Base-by-base conservation (phyloP, 2,888 invertebrate species). In the Cactoblastis cactorum region DNA sequence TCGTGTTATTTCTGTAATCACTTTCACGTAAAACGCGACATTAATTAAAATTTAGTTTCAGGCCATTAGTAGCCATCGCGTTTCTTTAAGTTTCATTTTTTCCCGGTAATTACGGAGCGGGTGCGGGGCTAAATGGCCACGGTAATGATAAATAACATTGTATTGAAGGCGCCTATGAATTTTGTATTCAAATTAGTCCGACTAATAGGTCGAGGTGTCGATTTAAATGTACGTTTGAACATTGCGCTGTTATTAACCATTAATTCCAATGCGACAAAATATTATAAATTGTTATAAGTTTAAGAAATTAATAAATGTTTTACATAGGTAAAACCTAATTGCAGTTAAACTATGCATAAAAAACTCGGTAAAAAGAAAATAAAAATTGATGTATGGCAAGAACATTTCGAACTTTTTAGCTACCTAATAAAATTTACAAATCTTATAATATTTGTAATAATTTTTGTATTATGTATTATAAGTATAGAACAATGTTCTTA, bases 11-110 rank as follows among this genome's bases (percentile, higher is more conserved):
- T 80, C 77, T 80, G 80, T 89, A 89, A 89, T 89, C 86, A 89
- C 85, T 87, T 85, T 83, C 83, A 86, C 74, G 74, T 87, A 83
- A 80, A 88, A 87, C 85, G 86, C 87, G 88, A 86, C 86, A 89
- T 85, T 90, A 90, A 90, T 90, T 90, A 90, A 90, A 90, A 88
- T 90, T 89, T 90, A 88, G 89, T 86, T 88, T 86, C 86, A 87
- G 87, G 67, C 87, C 88, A 87, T 89, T 88, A 87, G 87, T 84
- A 71, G 77, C 77, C 80, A 77, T 86, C 83, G 87, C 84, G 87
- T 89, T 89, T 83, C 86, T 86, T 87, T 72, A 78, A 83, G 81
- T 86, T 85, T 71, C 77, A 78, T 85, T 86, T 86, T 85, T 87
- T 79, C 74, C 74, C 65, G 65, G 54, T 89, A 89, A 89, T 89